phyloP scores from a whole-genome alignment of 2,797 vertebrate species.

The Kryptolebias ocellatus region DNA sequence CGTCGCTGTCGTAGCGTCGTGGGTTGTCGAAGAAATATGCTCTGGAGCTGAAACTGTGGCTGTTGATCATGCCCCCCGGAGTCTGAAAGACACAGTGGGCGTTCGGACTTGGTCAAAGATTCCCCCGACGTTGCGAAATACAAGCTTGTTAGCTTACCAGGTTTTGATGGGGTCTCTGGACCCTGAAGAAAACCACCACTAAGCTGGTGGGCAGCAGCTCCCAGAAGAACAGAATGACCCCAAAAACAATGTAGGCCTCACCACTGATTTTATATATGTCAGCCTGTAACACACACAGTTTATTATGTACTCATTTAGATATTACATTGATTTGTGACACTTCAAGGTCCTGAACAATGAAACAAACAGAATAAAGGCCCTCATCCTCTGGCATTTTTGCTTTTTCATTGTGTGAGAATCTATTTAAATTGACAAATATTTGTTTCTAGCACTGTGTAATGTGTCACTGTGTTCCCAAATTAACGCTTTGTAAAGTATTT shows the following conservation, averaged over 20 bases:
- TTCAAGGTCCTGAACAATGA: not conserved
- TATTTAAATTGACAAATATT: not conserved
- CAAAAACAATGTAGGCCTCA: slow-evolving; percentile 91
- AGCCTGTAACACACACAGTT: slow-evolving; percentile 63
- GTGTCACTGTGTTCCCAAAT: no score
- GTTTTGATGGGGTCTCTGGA: slow-evolving; percentile 91
- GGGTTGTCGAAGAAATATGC: slow-evolving; percentile 98
- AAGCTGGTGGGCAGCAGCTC: slow-evolving; percentile 92
- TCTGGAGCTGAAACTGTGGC: slow-evolving; percentile 93
- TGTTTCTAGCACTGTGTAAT: not conserved
- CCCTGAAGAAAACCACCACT: slow-evolving; percentile 93
- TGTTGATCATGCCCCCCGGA: slow-evolving; percentile 92
- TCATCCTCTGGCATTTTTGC: not conserved
- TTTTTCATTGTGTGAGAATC: not conserved
- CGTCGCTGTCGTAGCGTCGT: slow-evolving; percentile 93
- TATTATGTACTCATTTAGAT: not conserved
- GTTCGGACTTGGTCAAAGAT: not conserved
- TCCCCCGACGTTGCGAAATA: not conserved
- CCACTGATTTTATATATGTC: slow-evolving; percentile 84
- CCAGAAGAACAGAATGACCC: slow-evolving; percentile 94
- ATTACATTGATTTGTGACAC: not conserved
- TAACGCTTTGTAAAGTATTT: no score
- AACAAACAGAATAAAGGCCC: not conserved
- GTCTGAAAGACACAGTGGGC: slow-evolving; percentile 63
- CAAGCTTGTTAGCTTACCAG: slow-evolving; percentile 82